These are phyloP conservation scores for Sinocyclocheilus anshuiensis DNA, from an alignment of 2,113 vertebrate genomes.

Conservation along the genomic window DNA sequence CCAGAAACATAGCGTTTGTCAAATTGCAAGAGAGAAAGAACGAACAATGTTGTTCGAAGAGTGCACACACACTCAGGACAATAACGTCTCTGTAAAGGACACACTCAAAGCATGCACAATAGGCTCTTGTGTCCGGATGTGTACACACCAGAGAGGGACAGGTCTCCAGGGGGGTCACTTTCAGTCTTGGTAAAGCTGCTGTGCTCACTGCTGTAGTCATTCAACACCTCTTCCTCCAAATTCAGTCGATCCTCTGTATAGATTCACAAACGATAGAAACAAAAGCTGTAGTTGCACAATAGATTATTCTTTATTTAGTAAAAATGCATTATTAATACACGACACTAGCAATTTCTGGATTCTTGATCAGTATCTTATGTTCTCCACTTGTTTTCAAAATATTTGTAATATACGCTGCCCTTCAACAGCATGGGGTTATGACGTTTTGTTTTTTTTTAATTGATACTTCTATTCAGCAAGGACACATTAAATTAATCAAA, in stretches of 20 bases:
- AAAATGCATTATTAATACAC: neutral
- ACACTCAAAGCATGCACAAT: neutral
- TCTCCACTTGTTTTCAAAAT: neutral
- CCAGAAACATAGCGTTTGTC: conserved; percentile 18
- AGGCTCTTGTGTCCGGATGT: neutral
- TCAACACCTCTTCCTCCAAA: conserved; percentile 79
- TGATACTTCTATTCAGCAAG: too few relatives aligned
- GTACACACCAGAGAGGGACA: conserved; percentile 77
- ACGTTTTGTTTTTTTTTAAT: too few relatives aligned
- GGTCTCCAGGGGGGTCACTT: conserved; percentile 76
- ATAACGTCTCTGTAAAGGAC: neutral
- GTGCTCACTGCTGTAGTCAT: conserved; percentile 83
- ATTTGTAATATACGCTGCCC: neutral
- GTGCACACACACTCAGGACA: neutral
- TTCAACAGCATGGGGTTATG: too few relatives aligned
- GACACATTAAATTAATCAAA: too few relatives aligned
- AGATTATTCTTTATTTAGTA: too few relatives aligned
- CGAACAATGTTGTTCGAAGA: neutral
- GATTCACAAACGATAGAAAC: conserved; percentile 4
- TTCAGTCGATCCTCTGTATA: conserved; percentile 78
- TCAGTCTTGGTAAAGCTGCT: conserved; percentile 77
- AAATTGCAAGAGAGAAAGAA: conserved; percentile 43
- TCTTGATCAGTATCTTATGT: too few relatives aligned
- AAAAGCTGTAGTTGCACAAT: neutral
- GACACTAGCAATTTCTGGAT: neutral